These are phyloP conservation scores for Gambelia wislizenii DNA, from an alignment of 2,797 vertebrate species.

Conservation along the genomic window DNA sequence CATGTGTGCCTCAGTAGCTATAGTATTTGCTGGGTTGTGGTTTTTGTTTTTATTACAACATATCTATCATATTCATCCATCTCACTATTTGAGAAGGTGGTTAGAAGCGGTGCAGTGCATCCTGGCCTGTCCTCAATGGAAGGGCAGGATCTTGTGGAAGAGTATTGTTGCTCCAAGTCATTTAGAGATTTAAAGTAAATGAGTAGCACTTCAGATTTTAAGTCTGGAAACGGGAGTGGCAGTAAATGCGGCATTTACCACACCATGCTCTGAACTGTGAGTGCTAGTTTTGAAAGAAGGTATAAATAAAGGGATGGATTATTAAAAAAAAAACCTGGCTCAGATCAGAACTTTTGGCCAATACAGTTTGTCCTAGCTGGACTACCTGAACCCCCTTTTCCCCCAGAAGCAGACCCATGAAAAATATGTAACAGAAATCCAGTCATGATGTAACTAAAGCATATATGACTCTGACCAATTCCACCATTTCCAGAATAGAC, in stretches of 20 bases:
- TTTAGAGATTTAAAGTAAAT: not conserved
- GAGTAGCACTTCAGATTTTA: not conserved
- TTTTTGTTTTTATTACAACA: no score
- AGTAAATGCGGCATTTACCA: no score
- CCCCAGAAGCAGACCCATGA: not conserved
- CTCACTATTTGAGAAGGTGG: not conserved
- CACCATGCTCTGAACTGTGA: no score
- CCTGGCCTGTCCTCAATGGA: not conserved
- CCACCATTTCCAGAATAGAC: no score
- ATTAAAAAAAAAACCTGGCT: not conserved
- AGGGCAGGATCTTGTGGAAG: not conserved
- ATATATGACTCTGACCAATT: no score
- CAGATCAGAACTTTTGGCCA: not conserved
- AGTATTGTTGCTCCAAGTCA: not conserved
- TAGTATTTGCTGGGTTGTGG: not conserved
- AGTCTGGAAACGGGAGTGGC: not conserved
- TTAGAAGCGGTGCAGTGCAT: not conserved
- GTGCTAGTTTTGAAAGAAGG: no score
- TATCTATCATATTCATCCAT: not conserved
- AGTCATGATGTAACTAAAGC: not conserved
- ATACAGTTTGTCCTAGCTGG: not conserved
- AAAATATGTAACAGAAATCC: not conserved
- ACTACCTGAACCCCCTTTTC: not conserved
- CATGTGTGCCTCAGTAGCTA: not conserved
- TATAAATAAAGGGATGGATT: no score